phyloP scores from a whole-genome alignment of 2,888 invertebrate species.

The Zele albiditarsus region DNA sequence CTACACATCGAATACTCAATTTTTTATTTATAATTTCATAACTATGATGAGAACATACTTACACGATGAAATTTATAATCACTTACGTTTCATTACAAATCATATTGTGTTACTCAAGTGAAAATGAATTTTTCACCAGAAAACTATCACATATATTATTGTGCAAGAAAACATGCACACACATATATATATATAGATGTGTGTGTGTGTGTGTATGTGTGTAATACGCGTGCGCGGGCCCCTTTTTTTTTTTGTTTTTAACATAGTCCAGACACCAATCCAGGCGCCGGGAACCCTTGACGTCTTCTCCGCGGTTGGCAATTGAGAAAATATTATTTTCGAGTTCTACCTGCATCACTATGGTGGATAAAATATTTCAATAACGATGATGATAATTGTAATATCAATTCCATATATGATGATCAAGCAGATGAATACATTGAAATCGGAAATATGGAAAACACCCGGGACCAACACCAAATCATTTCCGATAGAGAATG shows the following conservation, averaged over 20 bases:
- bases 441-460: neutral
- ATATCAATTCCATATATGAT: neutral
- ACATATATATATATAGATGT: slow-evolving; percentile 1
- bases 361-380: neutral
- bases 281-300: slow-evolving; percentile 62
- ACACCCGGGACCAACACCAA: neutral
- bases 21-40: neutral
- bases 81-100: too few species aligned
- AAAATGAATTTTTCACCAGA: slow-evolving; percentile 13
- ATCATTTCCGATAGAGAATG: neutral
- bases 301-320: slow-evolving; percentile 40
- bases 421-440: neutral
- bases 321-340: slow-evolving; percentile 49
- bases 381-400: too few species aligned
- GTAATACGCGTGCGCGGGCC: slow-evolving; percentile 20
- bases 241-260: slow-evolving; percentile 47
- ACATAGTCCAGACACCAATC: slow-evolving; percentile 66
- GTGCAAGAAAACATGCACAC: slow-evolving; percentile 40
- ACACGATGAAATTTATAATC: too few species aligned
- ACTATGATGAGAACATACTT: too few species aligned
- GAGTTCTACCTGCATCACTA: slow-evolving; percentile 13
- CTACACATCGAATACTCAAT: slow-evolving; percentile 25
- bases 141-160: slow-evolving; percentile 34
- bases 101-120: too few species aligned
- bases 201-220: too few species aligned